These are phyloP conservation scores for Oreochromis grahami DNA, from an alignment of 2,797 vertebrate genomes.

Conservation along the genomic window DNA sequence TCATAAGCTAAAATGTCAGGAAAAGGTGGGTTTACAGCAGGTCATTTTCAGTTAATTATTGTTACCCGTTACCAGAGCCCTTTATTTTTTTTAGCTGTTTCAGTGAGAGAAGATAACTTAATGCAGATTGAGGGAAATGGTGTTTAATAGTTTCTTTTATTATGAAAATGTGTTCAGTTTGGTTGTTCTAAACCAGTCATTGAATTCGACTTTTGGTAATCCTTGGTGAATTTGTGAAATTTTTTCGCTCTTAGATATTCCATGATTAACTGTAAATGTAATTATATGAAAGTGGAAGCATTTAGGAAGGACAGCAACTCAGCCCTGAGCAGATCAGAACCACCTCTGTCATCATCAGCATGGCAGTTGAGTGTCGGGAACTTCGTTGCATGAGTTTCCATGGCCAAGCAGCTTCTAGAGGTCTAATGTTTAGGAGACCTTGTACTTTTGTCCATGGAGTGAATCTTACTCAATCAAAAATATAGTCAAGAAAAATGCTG, in stretches of 20 bases:
- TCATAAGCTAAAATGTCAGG: background rate
- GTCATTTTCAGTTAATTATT: background rate
- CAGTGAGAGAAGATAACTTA: background rate
- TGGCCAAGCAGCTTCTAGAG: background rate
- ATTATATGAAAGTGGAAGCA: background rate
- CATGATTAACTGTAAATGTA: background rate
- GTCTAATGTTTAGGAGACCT: background rate
- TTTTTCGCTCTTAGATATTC: background rate
- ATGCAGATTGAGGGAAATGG: background rate
- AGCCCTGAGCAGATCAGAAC: background rate
- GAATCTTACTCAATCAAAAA: background rate
- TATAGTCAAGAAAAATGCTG: background rate
- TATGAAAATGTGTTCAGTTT: background rate
- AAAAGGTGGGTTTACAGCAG: background rate
- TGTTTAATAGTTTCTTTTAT: background rate
- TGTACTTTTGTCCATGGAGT: background rate
- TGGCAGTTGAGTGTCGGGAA: background rate
- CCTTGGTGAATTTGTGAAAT: background rate
- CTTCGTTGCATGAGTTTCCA: background rate
- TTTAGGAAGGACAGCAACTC: background rate
- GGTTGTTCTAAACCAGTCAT: background rate
- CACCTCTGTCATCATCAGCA: background rate
- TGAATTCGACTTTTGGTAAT: background rate
- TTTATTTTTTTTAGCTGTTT: background rate
- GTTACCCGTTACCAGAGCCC: background rate